phyloP scores from a whole-genome alignment of 2,888 invertebrate species.

The Leucophenga maculata region DNA sequence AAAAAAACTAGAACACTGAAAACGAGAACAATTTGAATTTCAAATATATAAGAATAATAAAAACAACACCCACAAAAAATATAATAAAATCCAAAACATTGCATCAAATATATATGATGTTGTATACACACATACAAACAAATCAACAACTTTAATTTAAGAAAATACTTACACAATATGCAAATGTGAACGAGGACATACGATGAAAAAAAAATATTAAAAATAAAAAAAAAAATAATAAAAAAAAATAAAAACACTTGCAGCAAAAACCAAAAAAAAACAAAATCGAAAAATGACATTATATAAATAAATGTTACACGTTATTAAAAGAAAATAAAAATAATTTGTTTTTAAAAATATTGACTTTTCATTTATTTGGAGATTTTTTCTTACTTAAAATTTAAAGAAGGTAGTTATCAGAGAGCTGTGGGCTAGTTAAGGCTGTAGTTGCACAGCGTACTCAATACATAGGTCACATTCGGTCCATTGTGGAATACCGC shows the following conservation, averaged over 20 bases:
- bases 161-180: conserved; percentile 36
- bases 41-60: conserved; percentile 21
- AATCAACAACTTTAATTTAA: conserved; percentile 20
- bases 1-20: conserved; percentile 37
- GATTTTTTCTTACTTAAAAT: too few species aligned
- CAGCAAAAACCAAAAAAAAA: conserved; percentile 56
- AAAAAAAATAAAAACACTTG: conserved; percentile 31
- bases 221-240: conserved; percentile 39
- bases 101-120: conserved; percentile 36
- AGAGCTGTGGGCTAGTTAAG: too few species aligned
- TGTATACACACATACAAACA: conserved; percentile 17
- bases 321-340: conserved; percentile 77
- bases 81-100: conserved; percentile 33
- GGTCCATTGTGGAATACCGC: too few species aligned
- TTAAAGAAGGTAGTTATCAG: too few species aligned
- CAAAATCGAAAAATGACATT: conserved; percentile 59
- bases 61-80: conserved; percentile 25
- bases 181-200: conserved; percentile 32
- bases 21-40: conserved; percentile 39
- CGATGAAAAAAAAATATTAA: conserved; percentile 28
- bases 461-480: too few species aligned
- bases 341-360: conserved; percentile 71
- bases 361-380: neutral
- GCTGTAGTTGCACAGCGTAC: too few species aligned
- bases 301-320: conserved; percentile 78